A percentile compares a stretch with the other conserved stretches of the same genome.
phyloP scores from a whole-genome alignment of 2,113 vertebrate species.

The Hippocampus zosterae region DNA sequence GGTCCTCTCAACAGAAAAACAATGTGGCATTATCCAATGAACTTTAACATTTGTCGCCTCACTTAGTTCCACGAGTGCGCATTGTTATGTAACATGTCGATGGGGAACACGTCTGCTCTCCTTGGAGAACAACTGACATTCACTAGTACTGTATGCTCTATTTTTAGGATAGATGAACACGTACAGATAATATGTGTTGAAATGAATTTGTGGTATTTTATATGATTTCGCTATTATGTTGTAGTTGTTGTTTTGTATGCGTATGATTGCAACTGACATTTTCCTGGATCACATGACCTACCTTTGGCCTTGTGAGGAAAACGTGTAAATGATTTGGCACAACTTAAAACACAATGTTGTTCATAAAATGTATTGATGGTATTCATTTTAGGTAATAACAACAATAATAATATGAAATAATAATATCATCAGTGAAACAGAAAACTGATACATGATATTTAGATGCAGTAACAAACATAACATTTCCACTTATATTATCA shows the following conservation, averaged over 20 bases:
- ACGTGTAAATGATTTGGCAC: background rate
- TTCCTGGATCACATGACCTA: background rate
- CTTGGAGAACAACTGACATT: background rate
- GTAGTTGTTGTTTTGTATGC: too few species aligned
- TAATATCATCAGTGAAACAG: too few species aligned
- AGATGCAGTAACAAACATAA: too few species aligned
- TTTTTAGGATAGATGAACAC: background rate
- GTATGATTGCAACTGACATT: too few species aligned
- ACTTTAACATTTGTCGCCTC: conserved; percentile 18
- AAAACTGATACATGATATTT: background rate
- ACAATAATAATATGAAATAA: too few species aligned
- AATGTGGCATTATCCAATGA: conserved; percentile 17
- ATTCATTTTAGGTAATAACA: too few species aligned
- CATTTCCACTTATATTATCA: too few species aligned
- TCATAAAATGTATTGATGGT: background rate
- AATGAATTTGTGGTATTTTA: background rate
- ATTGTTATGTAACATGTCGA: conserved; percentile 25
- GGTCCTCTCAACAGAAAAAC: background rate
- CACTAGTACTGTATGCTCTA: background rate
- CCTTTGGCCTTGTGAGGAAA: background rate
- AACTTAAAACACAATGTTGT: background rate
- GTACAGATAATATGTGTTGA: background rate
- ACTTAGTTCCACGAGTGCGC: conserved; percentile 3
- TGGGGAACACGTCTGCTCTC: background rate
- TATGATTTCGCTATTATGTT: background rate